Evolutionary conservation across 2,797 vertebrate genomes (phyloP).

Genomic region (Bradypodion ventrale): DNA sequence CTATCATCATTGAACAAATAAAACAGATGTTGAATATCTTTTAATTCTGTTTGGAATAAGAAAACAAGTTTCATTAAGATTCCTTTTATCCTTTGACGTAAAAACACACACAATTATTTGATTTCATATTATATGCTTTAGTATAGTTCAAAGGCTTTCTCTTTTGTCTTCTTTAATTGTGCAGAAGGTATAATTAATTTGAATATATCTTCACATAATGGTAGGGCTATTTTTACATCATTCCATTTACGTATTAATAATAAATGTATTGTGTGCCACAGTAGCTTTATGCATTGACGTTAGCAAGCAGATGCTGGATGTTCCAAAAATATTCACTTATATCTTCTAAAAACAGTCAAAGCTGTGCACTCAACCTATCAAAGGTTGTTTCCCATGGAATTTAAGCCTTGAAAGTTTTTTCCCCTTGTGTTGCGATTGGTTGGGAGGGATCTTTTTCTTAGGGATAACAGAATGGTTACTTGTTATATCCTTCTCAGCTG

Average conservation of each 20-base stretch:
- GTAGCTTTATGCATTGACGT: not conserved
- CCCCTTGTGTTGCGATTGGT: not conserved
- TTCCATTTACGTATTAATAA: no score
- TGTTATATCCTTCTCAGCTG: constrained; percentile 18
- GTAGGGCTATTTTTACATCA: not conserved
- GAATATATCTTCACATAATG: not conserved
- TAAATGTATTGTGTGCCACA: not conserved
- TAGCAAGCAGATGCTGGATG: not conserved
- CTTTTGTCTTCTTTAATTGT: not conserved
- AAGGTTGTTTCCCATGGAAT: not conserved
- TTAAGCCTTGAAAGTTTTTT: not conserved
- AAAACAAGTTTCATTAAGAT: not conserved
- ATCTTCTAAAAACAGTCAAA: not conserved
- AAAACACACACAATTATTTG: not conserved
- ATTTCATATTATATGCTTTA: not conserved
- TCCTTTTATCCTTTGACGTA: not conserved
- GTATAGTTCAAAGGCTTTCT: not conserved
- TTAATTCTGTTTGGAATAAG: not conserved
- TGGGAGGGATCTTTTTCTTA: not conserved
- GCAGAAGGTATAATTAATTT: not conserved
- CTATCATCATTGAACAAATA: not conserved
- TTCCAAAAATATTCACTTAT: not conserved
- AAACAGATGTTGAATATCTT: not conserved
- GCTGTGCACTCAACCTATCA: not conserved
- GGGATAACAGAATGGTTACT: not conserved